Base-by-base conservation (phyloP, 2,888 invertebrate genomes). In the Napeogenes sylphis region DNA sequence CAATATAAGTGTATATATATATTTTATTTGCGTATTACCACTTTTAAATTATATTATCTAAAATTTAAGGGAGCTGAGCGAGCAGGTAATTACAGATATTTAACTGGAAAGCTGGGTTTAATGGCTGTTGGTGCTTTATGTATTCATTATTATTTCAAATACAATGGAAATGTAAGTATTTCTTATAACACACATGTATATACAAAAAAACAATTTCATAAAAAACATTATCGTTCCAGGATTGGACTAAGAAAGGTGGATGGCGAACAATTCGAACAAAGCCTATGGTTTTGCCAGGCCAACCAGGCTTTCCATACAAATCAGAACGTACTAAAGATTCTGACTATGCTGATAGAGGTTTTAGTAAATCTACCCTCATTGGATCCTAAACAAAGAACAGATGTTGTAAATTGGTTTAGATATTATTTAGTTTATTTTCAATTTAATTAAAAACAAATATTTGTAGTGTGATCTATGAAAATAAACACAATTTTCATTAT, bases 61-160 rank as follows among this genome's bases (percentile, higher is more conserved):
- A 38, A 42, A 64, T 87, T 91, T 45, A 75, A 95, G 94, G 95
- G 95, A 33, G 75, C 79, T 12, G 73, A 84, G 35, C 83, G 87
- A 58, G 94, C 96, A 32, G 76, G 76, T 46, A 78, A 88, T 47
- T 80, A 92, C 64, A 93, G 96, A 71, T 93, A 91, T 71, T 82
- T 92, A 63, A 88, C 92, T 65, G 95, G 95, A 10, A 95, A 94
- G 87, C 68, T 91, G 10, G 77, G 92, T 0, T 72, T 96, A 42
- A 74, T 84, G 0, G 69, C 92, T 58, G 66, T 90, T 46, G 86
- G 85, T 12, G 71, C 92, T n/a, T 92, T 94, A 68, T 80, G 80
- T 33, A 73, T 77, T 0, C 92, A 92, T 63, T 97, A 97, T 79
- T 96, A 97, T 76, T 93, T 95, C 69, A 97, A 97, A 87, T 97